Conservation (phyloP, 2,113 vertebrate species). For the Catharus minimus region DNA sequence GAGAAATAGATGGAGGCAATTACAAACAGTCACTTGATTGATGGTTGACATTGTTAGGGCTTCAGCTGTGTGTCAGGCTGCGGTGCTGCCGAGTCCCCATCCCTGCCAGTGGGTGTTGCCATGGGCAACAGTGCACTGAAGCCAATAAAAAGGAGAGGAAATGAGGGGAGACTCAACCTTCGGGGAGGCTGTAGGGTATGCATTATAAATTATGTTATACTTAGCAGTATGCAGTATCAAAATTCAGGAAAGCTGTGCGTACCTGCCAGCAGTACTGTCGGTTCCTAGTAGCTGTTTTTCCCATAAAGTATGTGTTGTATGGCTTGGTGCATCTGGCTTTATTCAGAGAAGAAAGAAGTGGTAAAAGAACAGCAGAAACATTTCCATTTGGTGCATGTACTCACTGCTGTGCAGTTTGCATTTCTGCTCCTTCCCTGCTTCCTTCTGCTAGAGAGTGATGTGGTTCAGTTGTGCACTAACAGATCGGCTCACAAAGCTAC, state of each 20-base stretch:
- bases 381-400: background rate
- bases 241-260: constrained; percentile 6
- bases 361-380: constrained; percentile 3
- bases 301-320: background rate
- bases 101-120: constrained; percentile 75
- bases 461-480: background rate
- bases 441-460: background rate
- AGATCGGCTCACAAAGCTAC: background rate
- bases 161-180: constrained; percentile 73
- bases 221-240: constrained; percentile 62
- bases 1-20: constrained; percentile 83
- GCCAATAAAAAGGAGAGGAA: constrained; percentile 77
- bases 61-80: constrained; percentile 72
- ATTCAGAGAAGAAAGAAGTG: constrained; percentile 20
- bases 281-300: constrained; percentile 12
- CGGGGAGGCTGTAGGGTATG: constrained; percentile 59
- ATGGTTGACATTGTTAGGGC: constrained; percentile 81
- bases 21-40: constrained; percentile 78
- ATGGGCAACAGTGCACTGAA: constrained; percentile 77
- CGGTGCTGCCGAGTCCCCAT: constrained; percentile 67
- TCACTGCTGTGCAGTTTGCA: constrained; percentile 15
- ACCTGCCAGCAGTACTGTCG: constrained; percentile 6
- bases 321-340: constrained; percentile 45
- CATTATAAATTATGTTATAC: constrained; percentile 72
- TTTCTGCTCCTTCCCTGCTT: constrained; percentile 22